Percentiles rank a stretch among this genome's conserved stretches.
Evolutionary conservation across 2,797 vertebrate species (phyloP).

Genomic region (Sarcoramphus papa): DNA sequence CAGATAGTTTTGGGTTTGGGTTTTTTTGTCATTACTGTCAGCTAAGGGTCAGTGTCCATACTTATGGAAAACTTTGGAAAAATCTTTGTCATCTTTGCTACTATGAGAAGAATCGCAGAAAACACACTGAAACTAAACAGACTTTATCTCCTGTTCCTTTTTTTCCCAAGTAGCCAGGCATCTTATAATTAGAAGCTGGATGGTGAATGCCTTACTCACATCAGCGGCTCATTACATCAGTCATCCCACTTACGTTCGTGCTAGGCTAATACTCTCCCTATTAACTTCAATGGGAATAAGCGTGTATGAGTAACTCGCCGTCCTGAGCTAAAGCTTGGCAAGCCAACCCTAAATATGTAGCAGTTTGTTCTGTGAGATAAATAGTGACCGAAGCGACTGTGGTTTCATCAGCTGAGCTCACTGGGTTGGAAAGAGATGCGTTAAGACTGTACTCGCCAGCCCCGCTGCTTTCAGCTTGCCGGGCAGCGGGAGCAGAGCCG

Average conservation of each 20-base stretch:
- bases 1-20: background rate
- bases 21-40: background rate
- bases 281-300: background rate
- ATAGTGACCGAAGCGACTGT: fast-evolving
- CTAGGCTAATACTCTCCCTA: background rate
- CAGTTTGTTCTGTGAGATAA: background rate
- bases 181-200: background rate
- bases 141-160: background rate
- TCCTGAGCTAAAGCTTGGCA: background rate
- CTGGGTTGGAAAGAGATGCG: background rate
- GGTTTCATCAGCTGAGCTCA: background rate
- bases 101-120: background rate
- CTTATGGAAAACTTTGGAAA: background rate
- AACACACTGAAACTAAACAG: background rate
- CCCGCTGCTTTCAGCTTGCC: background rate
- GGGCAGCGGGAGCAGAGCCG: background rate
- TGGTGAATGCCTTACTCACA: background rate
- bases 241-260: background rate
- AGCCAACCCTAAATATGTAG: background rate
- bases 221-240: background rate
- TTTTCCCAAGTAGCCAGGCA: background rate
- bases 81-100: background rate
- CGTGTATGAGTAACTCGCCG: background rate
- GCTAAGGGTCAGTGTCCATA: background rate
- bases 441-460: fast-evolving